Base-by-base conservation (phyloP, 2,888 invertebrate species). In the Furcula furcula region DNA sequence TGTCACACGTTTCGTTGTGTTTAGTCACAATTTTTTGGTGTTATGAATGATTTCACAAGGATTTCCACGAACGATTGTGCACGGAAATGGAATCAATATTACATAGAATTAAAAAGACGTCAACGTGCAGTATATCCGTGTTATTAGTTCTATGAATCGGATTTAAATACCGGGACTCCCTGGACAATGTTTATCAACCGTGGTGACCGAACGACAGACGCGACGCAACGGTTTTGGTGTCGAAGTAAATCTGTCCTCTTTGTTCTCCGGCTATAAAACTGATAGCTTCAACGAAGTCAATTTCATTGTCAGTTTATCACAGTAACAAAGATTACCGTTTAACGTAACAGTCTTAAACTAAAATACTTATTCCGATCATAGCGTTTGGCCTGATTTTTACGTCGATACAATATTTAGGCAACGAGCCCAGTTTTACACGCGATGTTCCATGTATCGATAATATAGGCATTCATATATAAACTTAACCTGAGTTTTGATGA, bases 11-110 rank as follows among this genome's bases (percentile, higher is more conserved):
- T 40, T 48, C 33, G 36, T 33, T 36, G 15, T 20, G 28, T 54
- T 55, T 50, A 53, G 40, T 49, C 50, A 49, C 26, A 40, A 42
- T 43, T 46, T n/a, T 50, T 37, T 30, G 49, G 43, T 48, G 34
- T 40, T 49, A 36, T 26, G 29, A 48, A 47, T 56, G 49, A 58
- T 52, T 53, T 44, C 34, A 29, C 35, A 31, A 26, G 25, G 31
- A 53, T 40, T 48, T 40, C 40, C 34, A 42, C 39, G 30, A 42
- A 39, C 20, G 31, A 36, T 40, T 43, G 31, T 39, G 29, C 34
- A 47, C 33, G 16, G 31, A 49, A 50, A 36, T 36, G 29, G 29
- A 40, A 43, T 40, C 30, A 36, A 45, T 42, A 37, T 51, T 43
- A 46, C 29, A 22, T 27, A 34, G 36, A 52, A 48, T 44, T 19